A percentile compares a stretch with the other conserved stretches of the same genome.
phyloP scores from a whole-genome alignment of 2,888 invertebrate genomes.

The Drosophila helvetica region DNA sequence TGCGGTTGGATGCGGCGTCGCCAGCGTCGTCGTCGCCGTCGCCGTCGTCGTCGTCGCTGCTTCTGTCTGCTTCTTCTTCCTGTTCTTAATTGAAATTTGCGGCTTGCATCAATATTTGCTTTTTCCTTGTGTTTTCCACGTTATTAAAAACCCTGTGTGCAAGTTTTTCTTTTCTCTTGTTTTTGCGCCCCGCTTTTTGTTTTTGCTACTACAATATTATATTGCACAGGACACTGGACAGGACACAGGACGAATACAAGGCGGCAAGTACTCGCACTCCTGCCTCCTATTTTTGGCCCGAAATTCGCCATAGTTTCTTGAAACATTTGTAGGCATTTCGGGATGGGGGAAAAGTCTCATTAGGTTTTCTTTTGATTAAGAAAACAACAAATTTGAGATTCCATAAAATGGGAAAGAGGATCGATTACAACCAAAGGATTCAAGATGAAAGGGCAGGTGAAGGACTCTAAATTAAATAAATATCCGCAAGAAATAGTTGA shows the following conservation, averaged over 20 bases:
- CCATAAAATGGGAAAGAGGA: background rate
- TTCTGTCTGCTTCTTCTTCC: conserved; percentile 69
- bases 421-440: background rate
- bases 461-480: too few species aligned
- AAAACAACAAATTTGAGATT: background rate
- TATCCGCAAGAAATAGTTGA: too few species aligned
- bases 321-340: background rate
- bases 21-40: background rate
- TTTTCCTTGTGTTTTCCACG: conserved; percentile 80
- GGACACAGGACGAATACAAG: background rate
- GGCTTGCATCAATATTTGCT: conserved; percentile 81
- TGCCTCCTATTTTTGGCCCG: background rate
- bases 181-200: conserved; percentile 47
- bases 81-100: conserved; percentile 83
- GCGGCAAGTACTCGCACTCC: background rate
- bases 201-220: conserved; percentile 42
- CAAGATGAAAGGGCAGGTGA: background rate
- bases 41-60: conserved; percentile 26
- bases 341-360: background rate
- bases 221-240: conserved; percentile 12
- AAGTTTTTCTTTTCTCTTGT: conserved; percentile 66
- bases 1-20: conserved; percentile 16
- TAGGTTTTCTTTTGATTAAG: background rate
- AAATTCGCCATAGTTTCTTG: background rate
- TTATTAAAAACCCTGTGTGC: conserved; percentile 80